Conservation (phyloP, 2,888 invertebrate genomes). For the Epinotia demarniana region DNA sequence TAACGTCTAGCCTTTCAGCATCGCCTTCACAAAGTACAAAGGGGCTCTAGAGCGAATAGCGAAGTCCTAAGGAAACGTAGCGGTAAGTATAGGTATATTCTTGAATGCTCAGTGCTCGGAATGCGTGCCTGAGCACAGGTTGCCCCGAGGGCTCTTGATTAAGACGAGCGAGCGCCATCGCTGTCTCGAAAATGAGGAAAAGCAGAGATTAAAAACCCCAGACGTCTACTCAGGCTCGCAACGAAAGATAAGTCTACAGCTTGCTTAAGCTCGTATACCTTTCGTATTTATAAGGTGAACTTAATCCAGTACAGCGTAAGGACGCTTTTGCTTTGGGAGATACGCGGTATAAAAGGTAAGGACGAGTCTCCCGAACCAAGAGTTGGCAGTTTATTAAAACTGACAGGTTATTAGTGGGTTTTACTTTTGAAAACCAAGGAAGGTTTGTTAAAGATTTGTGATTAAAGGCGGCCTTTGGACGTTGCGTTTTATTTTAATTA, state of each 20-base stretch:
- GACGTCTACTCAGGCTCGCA: slow-evolving; percentile 33
- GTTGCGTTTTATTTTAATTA: slow-evolving; percentile 20
- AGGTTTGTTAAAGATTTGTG: slow-evolving; percentile 30
- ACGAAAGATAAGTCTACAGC: slow-evolving; percentile 43
- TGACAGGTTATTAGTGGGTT: slow-evolving; percentile 45
- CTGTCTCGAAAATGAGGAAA: slow-evolving; percentile 59
- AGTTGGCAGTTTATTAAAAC: slow-evolving; percentile 44
- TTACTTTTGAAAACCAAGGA: slow-evolving; percentile 27
- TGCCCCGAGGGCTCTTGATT: slow-evolving; percentile 57
- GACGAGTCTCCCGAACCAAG: slow-evolving; percentile 13
- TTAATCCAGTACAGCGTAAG: not conserved
- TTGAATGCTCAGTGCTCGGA: slow-evolving; percentile 16
- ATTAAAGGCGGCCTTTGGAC: slow-evolving; percentile 16
- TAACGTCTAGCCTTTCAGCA: not conserved
- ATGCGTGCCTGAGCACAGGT: slow-evolving; percentile 47
- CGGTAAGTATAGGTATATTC: slow-evolving; percentile 20
- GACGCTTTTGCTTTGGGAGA: slow-evolving; percentile 13
- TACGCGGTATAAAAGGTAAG: slow-evolving; percentile 14
- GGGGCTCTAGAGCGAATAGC: slow-evolving; percentile 1
- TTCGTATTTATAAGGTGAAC: slow-evolving; percentile 5
- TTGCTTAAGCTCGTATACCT: slow-evolving; percentile 22
- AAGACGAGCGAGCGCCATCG: slow-evolving; percentile 52
- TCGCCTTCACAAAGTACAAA: slow-evolving; percentile 19
- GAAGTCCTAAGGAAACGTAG: slow-evolving; percentile 22
- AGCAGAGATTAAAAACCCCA: slow-evolving; percentile 65